Evolutionary conservation across 2,888 invertebrate species (phyloP).

Genomic region (Poecilus cupreus): DNA sequence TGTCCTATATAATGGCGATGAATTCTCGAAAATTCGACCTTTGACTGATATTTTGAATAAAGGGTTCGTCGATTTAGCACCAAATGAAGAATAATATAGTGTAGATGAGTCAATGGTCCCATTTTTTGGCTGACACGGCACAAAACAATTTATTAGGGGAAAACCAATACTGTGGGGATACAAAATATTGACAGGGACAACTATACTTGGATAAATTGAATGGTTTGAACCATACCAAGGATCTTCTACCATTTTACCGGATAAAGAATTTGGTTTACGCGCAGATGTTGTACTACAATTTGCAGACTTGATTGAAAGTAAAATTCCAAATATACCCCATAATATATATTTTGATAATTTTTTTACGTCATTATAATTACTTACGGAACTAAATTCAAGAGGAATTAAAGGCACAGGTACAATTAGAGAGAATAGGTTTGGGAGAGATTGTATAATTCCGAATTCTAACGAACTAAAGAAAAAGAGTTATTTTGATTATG

Average conservation of each 20-base stretch:
- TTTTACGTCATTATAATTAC: neutral
- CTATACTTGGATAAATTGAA: slow-evolving; percentile 33
- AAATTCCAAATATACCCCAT: neutral
- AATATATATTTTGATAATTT: neutral
- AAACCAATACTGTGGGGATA: slow-evolving; percentile 27
- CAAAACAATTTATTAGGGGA: slow-evolving; percentile 38
- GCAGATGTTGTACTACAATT: neutral
- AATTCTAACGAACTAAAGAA: slow-evolving; percentile 41
- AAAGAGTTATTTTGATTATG: slow-evolving; percentile 26
- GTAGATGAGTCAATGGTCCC: slow-evolving; percentile 43
- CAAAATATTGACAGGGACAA: slow-evolving; percentile 37
- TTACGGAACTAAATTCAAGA: neutral
- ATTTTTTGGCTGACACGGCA: slow-evolving; percentile 46
- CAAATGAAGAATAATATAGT: slow-evolving; percentile 45
- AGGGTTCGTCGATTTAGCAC: no score
- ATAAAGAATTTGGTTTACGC: neutral
- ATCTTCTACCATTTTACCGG: neutral
- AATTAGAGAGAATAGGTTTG: neutral
- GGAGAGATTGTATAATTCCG: neutral
- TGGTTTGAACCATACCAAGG: slow-evolving; percentile 24
- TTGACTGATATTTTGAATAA: no score
- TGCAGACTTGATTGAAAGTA: neutral
- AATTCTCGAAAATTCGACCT: no score
- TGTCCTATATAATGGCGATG: no score
- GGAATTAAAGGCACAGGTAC: neutral